A percentile compares a stretch with the other conserved stretches of the same genome.
phyloP scores from a whole-genome alignment of 2,797 vertebrate genomes.

The Peromyscus melanophrys region DNA sequence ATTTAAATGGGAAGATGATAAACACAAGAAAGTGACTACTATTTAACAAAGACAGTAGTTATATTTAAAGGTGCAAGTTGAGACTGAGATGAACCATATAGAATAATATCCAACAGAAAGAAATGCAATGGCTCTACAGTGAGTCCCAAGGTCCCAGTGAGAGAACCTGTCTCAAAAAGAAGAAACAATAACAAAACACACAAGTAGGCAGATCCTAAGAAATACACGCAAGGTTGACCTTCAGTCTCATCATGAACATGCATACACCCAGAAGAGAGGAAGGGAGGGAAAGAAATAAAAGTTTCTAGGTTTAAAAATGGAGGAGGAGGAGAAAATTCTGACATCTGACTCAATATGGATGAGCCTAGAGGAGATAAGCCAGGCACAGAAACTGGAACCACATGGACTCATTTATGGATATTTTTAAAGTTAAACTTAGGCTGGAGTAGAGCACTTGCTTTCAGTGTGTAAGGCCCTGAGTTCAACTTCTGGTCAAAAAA shows the following conservation, averaged over 20 bases:
- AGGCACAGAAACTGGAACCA: not conserved
- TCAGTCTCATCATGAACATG: not conserved
- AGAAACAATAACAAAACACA: not conserved
- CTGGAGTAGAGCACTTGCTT: not conserved
- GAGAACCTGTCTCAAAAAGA: not conserved
- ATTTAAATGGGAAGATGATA: constrained; percentile 14
- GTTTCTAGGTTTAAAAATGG: not conserved
- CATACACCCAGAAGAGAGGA: not conserved
- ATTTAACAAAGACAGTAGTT: not conserved
- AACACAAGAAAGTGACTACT: not conserved
- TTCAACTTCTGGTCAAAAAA: not conserved
- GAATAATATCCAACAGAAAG: constrained; percentile 26
- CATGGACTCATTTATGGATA: not conserved
- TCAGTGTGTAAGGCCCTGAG: not conserved
- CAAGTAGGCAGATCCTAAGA: not conserved
- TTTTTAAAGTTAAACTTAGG: not conserved
- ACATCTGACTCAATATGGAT: not conserved
- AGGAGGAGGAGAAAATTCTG: not conserved
- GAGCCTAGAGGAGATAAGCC: not conserved
- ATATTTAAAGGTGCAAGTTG: not conserved
- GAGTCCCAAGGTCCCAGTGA: not conserved
- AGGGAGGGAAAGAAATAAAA: not conserved
- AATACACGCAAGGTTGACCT: not conserved
- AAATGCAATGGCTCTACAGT: not conserved
- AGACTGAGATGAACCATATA: not conserved